These are phyloP conservation scores for Sander vitreus DNA, from an alignment of 2,113 vertebrate species.

Conservation along the genomic window DNA sequence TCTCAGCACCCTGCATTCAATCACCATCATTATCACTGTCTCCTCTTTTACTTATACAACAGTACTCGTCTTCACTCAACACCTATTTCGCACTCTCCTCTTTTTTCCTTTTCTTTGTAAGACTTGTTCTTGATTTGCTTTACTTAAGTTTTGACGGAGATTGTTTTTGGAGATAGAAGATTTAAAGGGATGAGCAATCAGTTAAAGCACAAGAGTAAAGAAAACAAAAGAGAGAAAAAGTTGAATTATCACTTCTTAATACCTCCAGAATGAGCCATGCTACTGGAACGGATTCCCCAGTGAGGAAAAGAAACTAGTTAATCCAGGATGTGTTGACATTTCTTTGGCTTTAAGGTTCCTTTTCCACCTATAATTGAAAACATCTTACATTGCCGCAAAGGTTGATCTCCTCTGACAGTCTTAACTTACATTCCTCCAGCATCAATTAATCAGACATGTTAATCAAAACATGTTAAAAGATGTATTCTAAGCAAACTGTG, in stretches of 20 bases:
- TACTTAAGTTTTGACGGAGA: background rate
- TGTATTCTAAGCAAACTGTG: background rate
- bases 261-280: conserved; percentile 45
- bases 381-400: conserved; percentile 44
- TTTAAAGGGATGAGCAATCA: conserved; percentile 11
- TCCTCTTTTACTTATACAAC: background rate
- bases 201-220: conserved; percentile 33
- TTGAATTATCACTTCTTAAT: conserved; percentile 41
- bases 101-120: background rate
- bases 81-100: background rate
- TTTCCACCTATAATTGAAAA: conserved; percentile 68
- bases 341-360: conserved; percentile 60
- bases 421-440: conserved; percentile 18
- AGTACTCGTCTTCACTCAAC: conserved; percentile 1
- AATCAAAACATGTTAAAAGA: background rate
- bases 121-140: background rate
- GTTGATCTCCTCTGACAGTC: conserved; percentile 28
- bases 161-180: background rate
- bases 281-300: conserved; percentile 51
- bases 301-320: conserved; percentile 50
- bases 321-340: conserved; percentile 68
- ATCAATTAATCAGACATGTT: background rate
- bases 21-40: background rate
- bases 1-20: background rate
- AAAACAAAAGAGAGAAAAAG: conserved; percentile 33